These are phyloP conservation scores for Procavia capensis DNA, from an alignment of 2,113 vertebrate species.

Conservation along the genomic window DNA sequence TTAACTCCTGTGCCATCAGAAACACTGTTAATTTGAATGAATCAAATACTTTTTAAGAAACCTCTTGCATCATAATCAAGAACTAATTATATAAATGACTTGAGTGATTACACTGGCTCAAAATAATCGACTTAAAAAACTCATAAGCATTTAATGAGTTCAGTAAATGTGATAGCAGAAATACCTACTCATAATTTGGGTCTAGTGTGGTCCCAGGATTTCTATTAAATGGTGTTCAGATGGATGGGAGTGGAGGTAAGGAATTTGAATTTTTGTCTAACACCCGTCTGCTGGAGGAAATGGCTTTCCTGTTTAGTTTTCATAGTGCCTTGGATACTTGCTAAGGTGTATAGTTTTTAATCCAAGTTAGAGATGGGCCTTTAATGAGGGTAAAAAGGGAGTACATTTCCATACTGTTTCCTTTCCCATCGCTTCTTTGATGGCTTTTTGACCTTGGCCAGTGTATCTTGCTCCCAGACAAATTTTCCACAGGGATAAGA, in stretches of 20 bases:
- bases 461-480: background rate
- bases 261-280: background rate
- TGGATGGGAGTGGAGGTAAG: no score
- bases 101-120: background rate
- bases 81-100: background rate
- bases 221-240: rapidly evolving
- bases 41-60: background rate
- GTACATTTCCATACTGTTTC: rapidly evolving
- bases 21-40: background rate
- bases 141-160: rapidly evolving
- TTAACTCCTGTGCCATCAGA: no score
- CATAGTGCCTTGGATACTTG: background rate
- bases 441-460: background rate
- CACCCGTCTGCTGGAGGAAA: background rate
- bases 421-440: background rate
- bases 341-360: background rate
- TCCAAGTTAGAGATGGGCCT: background rate
- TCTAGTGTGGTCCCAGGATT: background rate
- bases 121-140: background rate
- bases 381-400: background rate
- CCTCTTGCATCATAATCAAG: background rate
- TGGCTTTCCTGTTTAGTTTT: background rate
- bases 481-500: rapidly evolving
- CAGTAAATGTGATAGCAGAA: rapidly evolving
- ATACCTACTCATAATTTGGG: rapidly evolving